These are phyloP conservation scores for Argopecten irradians DNA, from an alignment of 1,140 invertebrate genomes.

Conservation along the genomic window DNA sequence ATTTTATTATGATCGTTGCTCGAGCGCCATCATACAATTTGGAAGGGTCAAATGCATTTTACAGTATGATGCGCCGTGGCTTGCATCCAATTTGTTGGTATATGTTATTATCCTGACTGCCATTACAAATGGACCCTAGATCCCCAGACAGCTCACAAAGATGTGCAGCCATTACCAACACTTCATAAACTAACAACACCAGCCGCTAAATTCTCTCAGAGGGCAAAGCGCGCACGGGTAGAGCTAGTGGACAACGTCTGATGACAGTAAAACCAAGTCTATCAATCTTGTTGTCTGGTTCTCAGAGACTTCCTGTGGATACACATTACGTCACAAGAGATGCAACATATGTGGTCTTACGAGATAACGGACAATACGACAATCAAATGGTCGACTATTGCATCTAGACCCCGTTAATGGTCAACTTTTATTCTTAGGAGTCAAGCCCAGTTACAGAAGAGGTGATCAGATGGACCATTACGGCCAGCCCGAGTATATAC, in stretches of 20 bases:
- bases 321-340: neutral
- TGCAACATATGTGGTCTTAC: conserved; percentile 8
- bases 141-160: neutral
- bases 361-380: neutral
- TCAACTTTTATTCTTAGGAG: neutral
- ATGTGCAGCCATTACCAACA: neutral
- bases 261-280: neutral
- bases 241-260: neutral
- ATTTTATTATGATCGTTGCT: neutral
- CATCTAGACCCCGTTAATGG: neutral
- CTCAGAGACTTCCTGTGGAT: neutral
- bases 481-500: neutral
- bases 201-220: neutral
- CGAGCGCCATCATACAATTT: neutral
- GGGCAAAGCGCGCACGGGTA: neutral
- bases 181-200: neutral
- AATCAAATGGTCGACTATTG: neutral
- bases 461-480: neutral
- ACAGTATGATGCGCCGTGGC: neutral
- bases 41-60: neutral
- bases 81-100: neutral
- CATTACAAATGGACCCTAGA: conserved; percentile 16
- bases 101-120: neutral
- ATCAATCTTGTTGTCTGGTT: neutral
- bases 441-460: neutral